Evolutionary conservation across 2,797 vertebrate species (phyloP), one percentile per base, ranked within the genome.

Genomic region (Sebastes goodei): DNA sequence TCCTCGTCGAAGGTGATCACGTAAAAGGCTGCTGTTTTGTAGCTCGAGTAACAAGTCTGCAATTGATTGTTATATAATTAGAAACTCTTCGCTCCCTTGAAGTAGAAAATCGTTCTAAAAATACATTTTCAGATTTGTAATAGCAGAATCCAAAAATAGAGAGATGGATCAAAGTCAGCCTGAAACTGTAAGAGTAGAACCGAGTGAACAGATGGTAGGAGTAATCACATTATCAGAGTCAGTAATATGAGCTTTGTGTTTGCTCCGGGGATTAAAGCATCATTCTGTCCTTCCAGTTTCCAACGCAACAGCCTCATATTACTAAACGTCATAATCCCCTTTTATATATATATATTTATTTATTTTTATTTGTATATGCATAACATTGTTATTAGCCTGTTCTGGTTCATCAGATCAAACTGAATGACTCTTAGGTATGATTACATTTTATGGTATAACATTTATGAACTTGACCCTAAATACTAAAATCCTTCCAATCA

Each of bases 231-330:
- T 38, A 62, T 75, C 55, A 64, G 6, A 35, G 30, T 71, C 65
- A 32, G 67, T 65, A 66, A 79, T 63, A 21, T 71, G 68, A 85
- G 71, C 67, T 64, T 76, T 65, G 27, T 56, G 42, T 69, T 65
- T 14, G 23, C 52, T 62, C 52, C 0, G 11, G 53, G 27, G 71
- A 86, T 74, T 63, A 71, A 70, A 63, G 56, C 59, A 42, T 52
- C 2, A 71, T 68, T 55, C 38, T 55, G 35, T 65, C 6, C 27
- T 17, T 57, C 17, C 9, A 42, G 21, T 80, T 80, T 70, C 69
- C 63, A 83, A 25, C 5, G 0, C 23, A 65, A 56, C 38, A 56
- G 72, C 52, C 29, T 81, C 21, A 33, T 57, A 57, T 72, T 68
- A 72, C 80, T 32, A 52, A 78, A 78, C 57, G 73, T 38, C 10